Evolutionary conservation across 2,113 vertebrate genomes (phyloP).

Genomic region (Corydoras maculifer): DNA sequence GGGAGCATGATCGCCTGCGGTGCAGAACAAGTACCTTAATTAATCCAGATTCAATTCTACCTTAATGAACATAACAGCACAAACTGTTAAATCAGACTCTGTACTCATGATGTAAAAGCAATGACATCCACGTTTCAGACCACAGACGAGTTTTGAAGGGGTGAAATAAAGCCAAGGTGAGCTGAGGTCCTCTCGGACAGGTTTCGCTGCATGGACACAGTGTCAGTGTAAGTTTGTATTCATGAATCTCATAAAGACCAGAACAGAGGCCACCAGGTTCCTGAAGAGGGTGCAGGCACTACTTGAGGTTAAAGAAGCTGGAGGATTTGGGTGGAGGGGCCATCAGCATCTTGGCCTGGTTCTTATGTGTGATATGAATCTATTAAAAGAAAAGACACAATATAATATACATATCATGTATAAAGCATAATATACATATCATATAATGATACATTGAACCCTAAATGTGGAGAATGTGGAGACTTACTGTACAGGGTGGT

Average conservation of each 20-base stretch:
- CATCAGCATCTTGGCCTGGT: slow-evolving; percentile 84
- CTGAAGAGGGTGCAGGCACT: slow-evolving; percentile 24
- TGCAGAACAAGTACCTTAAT: not conserved
- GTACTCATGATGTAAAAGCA: not conserved
- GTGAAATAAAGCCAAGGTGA: not conserved
- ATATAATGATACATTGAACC: too few species aligned
- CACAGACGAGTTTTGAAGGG: not conserved
- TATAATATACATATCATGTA: too few species aligned
- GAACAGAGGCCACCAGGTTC: slow-evolving; percentile 2
- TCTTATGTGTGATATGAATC: slow-evolving; percentile 89
- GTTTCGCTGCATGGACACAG: slow-evolving; percentile 16
- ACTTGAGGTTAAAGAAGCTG: slow-evolving; percentile 77
- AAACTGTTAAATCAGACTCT: slow-evolving; percentile 6
- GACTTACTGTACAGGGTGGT: slow-evolving; percentile 81
- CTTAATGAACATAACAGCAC: not conserved
- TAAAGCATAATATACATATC: too few species aligned
- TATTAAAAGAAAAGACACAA: slow-evolving; percentile 42
- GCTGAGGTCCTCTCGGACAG: not conserved
- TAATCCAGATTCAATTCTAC: not conserved
- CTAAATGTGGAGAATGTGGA: not conserved
- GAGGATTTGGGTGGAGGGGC: slow-evolving; percentile 71
- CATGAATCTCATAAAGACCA: slow-evolving; percentile 18
- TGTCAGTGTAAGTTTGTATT: slow-evolving; percentile 12
- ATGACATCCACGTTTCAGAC: not conserved
- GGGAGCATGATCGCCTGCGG: too few species aligned